phyloP scores from a whole-genome alignment of 2,113 vertebrate genomes.

The Pelusios castaneus region DNA sequence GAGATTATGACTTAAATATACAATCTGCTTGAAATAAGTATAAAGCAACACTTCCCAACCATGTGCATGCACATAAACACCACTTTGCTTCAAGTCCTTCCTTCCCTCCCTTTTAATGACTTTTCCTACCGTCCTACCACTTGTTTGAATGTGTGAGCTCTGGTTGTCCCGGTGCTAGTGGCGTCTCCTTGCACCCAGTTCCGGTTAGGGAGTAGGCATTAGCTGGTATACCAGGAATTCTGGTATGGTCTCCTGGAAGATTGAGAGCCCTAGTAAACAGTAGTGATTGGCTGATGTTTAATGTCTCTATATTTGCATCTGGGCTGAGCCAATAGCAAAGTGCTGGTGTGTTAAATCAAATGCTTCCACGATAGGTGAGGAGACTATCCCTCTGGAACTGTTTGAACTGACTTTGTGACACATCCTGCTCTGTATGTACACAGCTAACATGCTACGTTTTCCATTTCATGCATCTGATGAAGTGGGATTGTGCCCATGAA shows the following conservation, averaged over 20 bases:
- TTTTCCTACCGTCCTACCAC: neutral
- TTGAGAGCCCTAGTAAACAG: neutral
- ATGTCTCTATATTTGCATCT: neutral
- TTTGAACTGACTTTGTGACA: too few relatives aligned
- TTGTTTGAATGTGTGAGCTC: neutral
- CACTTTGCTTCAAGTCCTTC: neutral
- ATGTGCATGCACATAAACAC: neutral
- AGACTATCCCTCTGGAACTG: too few relatives aligned
- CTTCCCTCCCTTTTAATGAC: neutral
- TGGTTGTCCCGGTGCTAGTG: too few relatives aligned
- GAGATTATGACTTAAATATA: neutral
- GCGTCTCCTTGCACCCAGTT: neutral
- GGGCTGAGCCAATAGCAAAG: neutral
- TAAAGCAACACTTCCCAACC: neutral
- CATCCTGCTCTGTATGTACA: too few relatives aligned
- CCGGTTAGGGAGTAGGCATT: neutral
- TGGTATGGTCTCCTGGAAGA: neutral
- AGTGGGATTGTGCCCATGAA: too few relatives aligned
- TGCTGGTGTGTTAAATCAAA: fast-evolving
- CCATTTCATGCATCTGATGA: too few relatives aligned
- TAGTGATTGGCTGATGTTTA: neutral
- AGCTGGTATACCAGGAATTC: neutral
- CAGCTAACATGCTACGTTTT: too few relatives aligned
- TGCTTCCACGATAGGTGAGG: neutral
- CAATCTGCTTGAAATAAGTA: neutral